phyloP scores from a whole-genome alignment of 2,113 vertebrate genomes.

The Lasiurus borealis region DNA sequence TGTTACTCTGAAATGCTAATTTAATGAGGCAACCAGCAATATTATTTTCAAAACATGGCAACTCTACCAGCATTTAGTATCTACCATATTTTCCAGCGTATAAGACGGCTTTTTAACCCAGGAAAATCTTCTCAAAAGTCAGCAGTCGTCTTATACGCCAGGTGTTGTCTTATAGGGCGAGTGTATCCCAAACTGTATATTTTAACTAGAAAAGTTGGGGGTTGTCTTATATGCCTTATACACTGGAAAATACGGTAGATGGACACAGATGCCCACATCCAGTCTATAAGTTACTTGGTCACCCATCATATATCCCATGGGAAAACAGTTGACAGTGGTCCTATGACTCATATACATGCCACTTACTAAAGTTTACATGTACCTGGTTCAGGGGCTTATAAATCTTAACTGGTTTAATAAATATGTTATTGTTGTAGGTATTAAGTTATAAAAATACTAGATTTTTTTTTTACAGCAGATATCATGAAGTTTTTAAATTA shows the following conservation, averaged over 20 bases:
- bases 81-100: too few relatives aligned
- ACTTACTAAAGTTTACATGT: background rate
- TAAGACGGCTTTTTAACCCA: too few relatives aligned
- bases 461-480: conserved; percentile 20
- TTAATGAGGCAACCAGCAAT: background rate
- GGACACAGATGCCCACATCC: background rate
- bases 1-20: background rate
- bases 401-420: conserved; percentile 13
- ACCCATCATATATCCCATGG: background rate
- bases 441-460: conserved; percentile 24
- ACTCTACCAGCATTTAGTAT: conserved; percentile 15
- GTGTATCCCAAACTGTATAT: too few relatives aligned
- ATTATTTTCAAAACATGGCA: conserved; percentile 35
- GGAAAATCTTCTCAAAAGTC: too few relatives aligned
- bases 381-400: background rate
- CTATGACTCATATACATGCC: background rate
- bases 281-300: background rate
- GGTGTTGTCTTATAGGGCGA: too few relatives aligned
- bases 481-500: conserved; percentile 49
- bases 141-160: too few relatives aligned
- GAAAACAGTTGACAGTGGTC: background rate
- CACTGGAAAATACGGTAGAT: background rate
- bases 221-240: too few relatives aligned
- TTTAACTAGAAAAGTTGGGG: too few relatives aligned
- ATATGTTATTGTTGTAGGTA: background rate